Conservation (phyloP, 2,888 invertebrate genomes). For the Papilio demoleus region DNA sequence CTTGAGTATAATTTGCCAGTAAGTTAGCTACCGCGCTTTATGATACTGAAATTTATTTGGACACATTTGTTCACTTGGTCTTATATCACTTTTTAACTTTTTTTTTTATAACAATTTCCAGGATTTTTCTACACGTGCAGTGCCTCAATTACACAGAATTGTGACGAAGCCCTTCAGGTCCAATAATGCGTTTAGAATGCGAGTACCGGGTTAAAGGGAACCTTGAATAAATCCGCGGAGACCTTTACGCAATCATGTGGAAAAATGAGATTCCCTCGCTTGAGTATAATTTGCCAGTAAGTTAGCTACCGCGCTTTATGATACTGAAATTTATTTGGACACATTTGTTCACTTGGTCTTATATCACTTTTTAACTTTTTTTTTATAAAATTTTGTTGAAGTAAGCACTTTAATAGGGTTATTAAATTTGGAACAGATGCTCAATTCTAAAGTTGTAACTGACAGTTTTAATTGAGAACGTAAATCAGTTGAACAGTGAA, state of each 20-base stretch:
- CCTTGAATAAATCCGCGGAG: constrained; percentile 5
- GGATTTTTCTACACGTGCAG: not conserved
- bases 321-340: not conserved
- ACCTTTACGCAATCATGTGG: constrained; percentile 3
- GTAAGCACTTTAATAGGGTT: too few species aligned
- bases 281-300: not conserved
- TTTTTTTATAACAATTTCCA: not conserved
- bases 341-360: not conserved
- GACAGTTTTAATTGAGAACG: too few species aligned
- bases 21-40: not conserved
- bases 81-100: not conserved
- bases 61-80: not conserved
- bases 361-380: not conserved
- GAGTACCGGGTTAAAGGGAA: not conserved
- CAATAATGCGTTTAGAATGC: constrained; percentile 18
- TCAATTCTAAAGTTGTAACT: too few species aligned
- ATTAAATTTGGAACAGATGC: too few species aligned
- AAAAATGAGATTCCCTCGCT: constrained; percentile 10
- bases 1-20: not conserved
- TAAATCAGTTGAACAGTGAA: too few species aligned
- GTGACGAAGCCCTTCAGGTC: not conserved
- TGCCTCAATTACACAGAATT: not conserved
- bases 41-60: not conserved
- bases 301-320: constrained; percentile 2
- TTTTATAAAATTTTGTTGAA: too few species aligned